Base-by-base conservation (phyloP, 2,797 vertebrate species). In the Coccyzus lansbergi region DNA sequence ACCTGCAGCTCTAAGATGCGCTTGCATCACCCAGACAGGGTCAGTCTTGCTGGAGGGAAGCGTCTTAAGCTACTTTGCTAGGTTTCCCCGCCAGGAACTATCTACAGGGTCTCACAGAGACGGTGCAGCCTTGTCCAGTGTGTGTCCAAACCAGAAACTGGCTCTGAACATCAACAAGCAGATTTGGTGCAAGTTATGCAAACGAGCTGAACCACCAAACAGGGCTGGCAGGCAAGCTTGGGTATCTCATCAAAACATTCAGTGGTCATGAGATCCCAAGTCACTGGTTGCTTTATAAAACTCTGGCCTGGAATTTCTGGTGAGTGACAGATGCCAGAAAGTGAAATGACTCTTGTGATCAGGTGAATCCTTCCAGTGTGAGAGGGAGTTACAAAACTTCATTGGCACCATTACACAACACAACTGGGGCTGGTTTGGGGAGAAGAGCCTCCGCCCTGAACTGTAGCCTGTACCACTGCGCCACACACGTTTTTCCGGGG, bases 241-340 rank as follows among this genome's bases (percentile, higher is more conserved):
- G 53, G 28, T 68, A 59, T 42, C 62, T 96, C 72, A 10, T 51
- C 15, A 15, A 38, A 52, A 22, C 20, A 14, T 71, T 53, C 36
- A 31, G 62, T 60, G 69, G 82, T 80, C 89, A 83, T 48, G 87
- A 91, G 85, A 83, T 83, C 89, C 79, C 42, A 80, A 58, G 85
- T 91, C 69, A 83, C 79, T 31, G 7, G 68, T 5, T 93, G 49
- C 36, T 87, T 88, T 83, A 92, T 90, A 89, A 85, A 93, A 84
- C 62, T 58, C 85, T 93, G 94, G 72, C 76, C 91, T 94, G 91
- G 91, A 95, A 92, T 96, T 92, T 91, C 76, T 83, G 72, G 42
- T 88, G 51, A 67, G 15, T 72, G n/a, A 55, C 58, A 79, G 76
- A 51, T 89, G 89, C 70, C 89, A 75, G 83, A 96, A 96, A 96